Evolutionary conservation across 2,888 invertebrate species (phyloP).

Genomic region (Thumatha senex): DNA sequence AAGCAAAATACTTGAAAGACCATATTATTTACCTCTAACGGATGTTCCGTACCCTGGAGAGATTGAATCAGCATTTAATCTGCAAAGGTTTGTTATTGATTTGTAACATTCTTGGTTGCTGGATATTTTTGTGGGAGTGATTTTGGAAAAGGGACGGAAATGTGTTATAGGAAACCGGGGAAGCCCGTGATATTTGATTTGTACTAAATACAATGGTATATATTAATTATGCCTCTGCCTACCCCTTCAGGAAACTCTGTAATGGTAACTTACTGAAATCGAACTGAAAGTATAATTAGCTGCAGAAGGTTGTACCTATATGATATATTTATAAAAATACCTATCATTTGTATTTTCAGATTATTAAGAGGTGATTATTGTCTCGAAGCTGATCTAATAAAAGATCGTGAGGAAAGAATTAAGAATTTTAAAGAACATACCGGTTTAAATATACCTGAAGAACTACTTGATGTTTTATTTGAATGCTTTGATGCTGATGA

Average conservation of each 20-base stretch:
- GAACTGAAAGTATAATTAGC: too few species aligned
- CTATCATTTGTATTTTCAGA: slow-evolving; percentile 33
- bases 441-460: neutral
- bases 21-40: slow-evolving; percentile 50
- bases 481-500: neutral
- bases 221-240: too few species aligned
- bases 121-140: too few species aligned
- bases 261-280: too few species aligned
- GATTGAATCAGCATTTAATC: slow-evolving; percentile 62
- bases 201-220: too few species aligned
- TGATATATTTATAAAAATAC: too few species aligned
- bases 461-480: slow-evolving; percentile 1
- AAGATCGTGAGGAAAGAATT: slow-evolving; percentile 7
- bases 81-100: slow-evolving; percentile 60
- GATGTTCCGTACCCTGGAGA: slow-evolving; percentile 72
- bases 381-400: slow-evolving; percentile 54
- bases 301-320: too few species aligned
- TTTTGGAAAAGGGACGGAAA: too few species aligned
- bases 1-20: neutral
- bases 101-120: too few species aligned
- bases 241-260: too few species aligned
- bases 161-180: too few species aligned
- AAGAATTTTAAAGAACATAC: neutral
- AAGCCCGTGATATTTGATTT: too few species aligned
- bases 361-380: slow-evolving; percentile 69